phyloP scores from a whole-genome alignment of 2,113 vertebrate species.

The Noctilio leporinus region DNA sequence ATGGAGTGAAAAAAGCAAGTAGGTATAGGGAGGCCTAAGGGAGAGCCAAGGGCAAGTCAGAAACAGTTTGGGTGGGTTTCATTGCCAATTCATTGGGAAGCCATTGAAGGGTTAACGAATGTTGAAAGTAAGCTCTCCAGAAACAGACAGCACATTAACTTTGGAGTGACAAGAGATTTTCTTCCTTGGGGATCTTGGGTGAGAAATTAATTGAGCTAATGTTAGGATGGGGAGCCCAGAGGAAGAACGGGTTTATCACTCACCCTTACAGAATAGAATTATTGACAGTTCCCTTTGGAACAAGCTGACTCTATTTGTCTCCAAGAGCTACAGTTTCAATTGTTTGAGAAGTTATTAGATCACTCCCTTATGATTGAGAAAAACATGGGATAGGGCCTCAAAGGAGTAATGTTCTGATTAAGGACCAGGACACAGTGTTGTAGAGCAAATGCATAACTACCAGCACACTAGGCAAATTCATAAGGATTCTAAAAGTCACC shows the following conservation, averaged over 20 bases:
- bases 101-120: neutral
- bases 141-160: neutral
- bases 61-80: neutral
- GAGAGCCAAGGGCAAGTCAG: neutral
- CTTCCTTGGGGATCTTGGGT: neutral
- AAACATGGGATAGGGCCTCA: neutral
- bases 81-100: neutral
- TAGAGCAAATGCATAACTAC: neutral
- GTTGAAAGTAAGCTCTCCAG: neutral
- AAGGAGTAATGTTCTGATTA: neutral
- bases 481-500: neutral
- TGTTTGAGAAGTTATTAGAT: slow-evolving; percentile 31
- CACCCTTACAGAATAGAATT: neutral
- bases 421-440: neutral
- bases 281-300: neutral
- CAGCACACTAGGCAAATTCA: neutral
- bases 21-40: neutral
- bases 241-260: neutral
- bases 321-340: slow-evolving; percentile 25
- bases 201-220: slow-evolving; percentile 40
- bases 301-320: neutral
- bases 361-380: neutral
- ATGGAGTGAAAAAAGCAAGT: accelerated
- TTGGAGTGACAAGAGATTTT: neutral
- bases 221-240: neutral